Percentiles rank a stretch among this genome's conserved stretches.
These are phyloP conservation scores for Triplophysa dalaica DNA, from an alignment of 2,113 vertebrate species.

Conservation along the genomic window DNA sequence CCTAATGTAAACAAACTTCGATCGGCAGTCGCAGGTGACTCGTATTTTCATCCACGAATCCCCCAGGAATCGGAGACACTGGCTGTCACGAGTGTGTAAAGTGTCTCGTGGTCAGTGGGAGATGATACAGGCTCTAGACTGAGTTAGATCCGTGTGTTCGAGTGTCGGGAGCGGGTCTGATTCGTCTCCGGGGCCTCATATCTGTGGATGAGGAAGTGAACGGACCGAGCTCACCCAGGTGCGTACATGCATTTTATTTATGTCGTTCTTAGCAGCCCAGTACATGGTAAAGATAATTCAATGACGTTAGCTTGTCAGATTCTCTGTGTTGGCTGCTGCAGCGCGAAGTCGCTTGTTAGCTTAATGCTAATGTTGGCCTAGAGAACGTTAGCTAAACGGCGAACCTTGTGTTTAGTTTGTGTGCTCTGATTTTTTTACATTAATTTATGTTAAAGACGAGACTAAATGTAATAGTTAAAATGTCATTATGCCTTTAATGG, in stretches of 20 bases:
- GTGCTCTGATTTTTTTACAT: neutral
- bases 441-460: neutral
- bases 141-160: slow-evolving; percentile 68
- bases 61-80: neutral
- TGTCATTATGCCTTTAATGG: neutral
- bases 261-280: neutral
- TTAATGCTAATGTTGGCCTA: slow-evolving; percentile 15
- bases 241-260: neutral
- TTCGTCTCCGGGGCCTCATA: slow-evolving; percentile 65
- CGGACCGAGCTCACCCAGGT: slow-evolving; percentile 63
- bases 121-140: slow-evolving; percentile 66
- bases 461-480: neutral
- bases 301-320: neutral
- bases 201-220: slow-evolving; percentile 71
- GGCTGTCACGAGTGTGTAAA: neutral
- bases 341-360: neutral
- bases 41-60: neutral
- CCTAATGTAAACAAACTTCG: slow-evolving; percentile 28
- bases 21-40: neutral
- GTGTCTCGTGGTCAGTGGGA: neutral
- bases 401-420: neutral
- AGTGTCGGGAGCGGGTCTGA: slow-evolving; percentile 57
- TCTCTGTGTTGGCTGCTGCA: neutral
- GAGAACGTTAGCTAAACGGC: neutral
- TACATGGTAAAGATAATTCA: neutral